Conservation (phyloP, 2,797 vertebrate species). For the Ceyx erithaca region DNA sequence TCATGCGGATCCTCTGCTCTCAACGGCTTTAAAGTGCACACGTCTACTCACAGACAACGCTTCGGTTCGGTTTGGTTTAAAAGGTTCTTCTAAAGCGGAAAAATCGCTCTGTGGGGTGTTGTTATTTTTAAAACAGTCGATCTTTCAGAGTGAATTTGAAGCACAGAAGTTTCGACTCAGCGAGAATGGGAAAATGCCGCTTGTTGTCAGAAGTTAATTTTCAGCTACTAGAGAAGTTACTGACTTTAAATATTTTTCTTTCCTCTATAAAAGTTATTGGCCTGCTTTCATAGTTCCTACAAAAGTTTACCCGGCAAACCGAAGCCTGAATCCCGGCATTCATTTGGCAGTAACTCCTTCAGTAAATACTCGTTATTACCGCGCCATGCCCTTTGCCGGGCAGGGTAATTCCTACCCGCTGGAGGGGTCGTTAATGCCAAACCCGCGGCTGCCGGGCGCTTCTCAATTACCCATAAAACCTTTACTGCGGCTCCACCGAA, state of each 20-base stretch:
- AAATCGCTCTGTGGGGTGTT: not conserved
- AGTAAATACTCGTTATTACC: not conserved
- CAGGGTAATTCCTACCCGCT: not conserved
- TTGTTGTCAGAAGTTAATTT: conserved; percentile 8
- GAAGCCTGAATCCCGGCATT: conserved; percentile 2
- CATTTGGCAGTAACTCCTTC: not conserved
- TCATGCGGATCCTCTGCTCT: not conserved
- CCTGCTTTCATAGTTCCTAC: not conserved
- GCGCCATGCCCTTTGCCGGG: not conserved
- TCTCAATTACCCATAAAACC: not conserved
- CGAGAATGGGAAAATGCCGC: not conserved
- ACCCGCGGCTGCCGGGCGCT: not conserved
- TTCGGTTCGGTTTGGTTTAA: not conserved
- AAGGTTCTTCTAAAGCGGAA: not conserved
- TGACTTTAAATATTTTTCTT: conserved; percentile 30
- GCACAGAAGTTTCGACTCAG: not conserved
- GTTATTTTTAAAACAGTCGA: not conserved
- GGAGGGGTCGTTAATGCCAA: not conserved
- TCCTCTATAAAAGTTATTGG: conserved; percentile 22
- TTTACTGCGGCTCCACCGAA: not conserved
- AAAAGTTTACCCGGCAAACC: not conserved
- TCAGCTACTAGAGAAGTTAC: not conserved
- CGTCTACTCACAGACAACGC: not conserved
- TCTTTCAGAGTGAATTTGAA: not conserved
- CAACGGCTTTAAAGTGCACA: rapidly evolving